Percentiles rank a stretch among this genome's conserved stretches.
phyloP scores from a whole-genome alignment of 2,797 vertebrate genomes.

The Squalus acanthias region DNA sequence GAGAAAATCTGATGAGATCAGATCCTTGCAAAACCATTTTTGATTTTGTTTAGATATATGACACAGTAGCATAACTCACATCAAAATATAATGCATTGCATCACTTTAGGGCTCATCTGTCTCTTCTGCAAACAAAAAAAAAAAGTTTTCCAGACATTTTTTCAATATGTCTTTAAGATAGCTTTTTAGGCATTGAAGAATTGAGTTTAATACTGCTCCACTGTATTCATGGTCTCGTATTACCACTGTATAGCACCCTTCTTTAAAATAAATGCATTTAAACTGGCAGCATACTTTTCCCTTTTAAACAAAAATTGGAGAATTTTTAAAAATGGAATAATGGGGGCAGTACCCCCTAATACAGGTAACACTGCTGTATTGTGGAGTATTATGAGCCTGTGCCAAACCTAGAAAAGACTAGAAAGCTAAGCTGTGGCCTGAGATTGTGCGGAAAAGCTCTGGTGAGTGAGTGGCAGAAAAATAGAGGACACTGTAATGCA shows the following conservation, averaged over 20 bases:
- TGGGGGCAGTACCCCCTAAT: not conserved
- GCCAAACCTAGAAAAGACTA: not conserved
- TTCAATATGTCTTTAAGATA: not conserved
- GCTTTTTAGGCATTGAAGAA: not conserved
- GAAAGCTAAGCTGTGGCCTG: not conserved
- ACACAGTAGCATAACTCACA: not conserved
- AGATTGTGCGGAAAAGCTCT: not conserved
- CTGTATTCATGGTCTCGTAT: not conserved
- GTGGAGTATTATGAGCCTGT: not conserved
- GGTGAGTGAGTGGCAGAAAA: not conserved
- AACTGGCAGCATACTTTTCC: not conserved
- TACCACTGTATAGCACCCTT: not conserved
- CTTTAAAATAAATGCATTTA: not conserved
- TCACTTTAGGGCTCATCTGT: not conserved
- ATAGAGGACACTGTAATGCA: not conserved
- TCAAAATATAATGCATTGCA: not conserved
- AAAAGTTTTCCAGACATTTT: not conserved
- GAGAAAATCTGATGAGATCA: not conserved
- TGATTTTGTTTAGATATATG: not conserved
- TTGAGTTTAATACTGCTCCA: not conserved
- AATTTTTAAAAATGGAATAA: not conserved
- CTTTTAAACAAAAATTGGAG: not conserved
- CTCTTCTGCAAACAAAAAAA: conserved; percentile 4
- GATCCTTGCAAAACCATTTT: not conserved
- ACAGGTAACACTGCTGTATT: not conserved